A percentile compares a stretch with the other conserved stretches of the same genome.
Conservation (phyloP, 2,797 vertebrate species). For the Falco biarmicus region DNA sequence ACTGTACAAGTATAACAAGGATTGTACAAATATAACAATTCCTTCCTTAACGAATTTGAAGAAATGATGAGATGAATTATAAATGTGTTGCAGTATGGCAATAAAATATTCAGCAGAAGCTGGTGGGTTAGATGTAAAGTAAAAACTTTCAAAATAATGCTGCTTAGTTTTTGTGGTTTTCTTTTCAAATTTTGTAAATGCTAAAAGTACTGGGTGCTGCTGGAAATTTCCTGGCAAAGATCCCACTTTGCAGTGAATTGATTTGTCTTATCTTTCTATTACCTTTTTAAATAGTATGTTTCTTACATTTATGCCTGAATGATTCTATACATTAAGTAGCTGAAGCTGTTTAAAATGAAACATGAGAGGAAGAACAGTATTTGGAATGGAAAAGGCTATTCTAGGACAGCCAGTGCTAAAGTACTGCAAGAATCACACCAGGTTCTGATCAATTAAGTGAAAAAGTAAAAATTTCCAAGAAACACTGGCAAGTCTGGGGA, state of each 20-base stretch:
- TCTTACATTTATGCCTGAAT: conserved; percentile 27
- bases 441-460: not conserved
- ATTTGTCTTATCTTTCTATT: conserved; percentile 25
- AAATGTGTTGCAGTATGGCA: conserved; percentile 22
- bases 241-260: conserved; percentile 8
- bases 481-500: not conserved
- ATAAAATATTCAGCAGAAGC: conserved; percentile 55
- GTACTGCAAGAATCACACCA: not conserved
- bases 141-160: conserved; percentile 40
- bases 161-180: conserved; percentile 8
- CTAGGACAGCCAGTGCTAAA: conserved; percentile 5
- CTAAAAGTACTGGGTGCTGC: conserved; percentile 18
- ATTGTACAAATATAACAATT: not conserved
- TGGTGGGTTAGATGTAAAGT: conserved; percentile 30
- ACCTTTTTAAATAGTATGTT: not conserved
- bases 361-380: not conserved
- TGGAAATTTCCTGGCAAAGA: conserved; percentile 29
- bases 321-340: conserved; percentile 8
- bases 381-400: not conserved
- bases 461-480: not conserved
- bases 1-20: not conserved
- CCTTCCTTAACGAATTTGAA: conserved; percentile 7
- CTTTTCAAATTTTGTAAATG: conserved; percentile 20
- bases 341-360: conserved; percentile 31
- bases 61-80: conserved; percentile 50